Base-by-base conservation (phyloP, 1,140 invertebrate genomes). In the Danaus melanippus region DNA sequence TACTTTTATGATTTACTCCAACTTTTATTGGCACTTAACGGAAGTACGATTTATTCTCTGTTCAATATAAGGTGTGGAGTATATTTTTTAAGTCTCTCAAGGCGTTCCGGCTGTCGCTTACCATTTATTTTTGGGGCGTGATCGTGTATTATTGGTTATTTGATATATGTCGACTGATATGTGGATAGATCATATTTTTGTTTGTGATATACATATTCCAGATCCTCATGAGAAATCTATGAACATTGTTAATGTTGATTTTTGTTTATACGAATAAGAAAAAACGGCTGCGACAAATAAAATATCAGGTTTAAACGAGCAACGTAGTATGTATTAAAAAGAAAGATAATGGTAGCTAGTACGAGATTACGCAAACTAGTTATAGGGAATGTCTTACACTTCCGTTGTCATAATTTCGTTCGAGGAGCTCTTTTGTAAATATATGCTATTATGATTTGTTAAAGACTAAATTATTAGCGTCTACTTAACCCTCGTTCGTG, bases 11-110 rank as follows among this genome's bases (percentile, higher is more conserved):
- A 86, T 86, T 86, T 86, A 86, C 81, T 86, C 66, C 75, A 80
- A 86, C 75, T 86, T 86, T 86, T 86, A 86, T 86, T 86, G 83
- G 83, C 83, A 83, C 83, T 86, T 86, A 86, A 78, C 81, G 76
- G 75, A 80, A 83, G 79, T 86, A 80, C 78, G 79, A 86, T 86
- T 84, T 86, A 84, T 86, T 82, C 74, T 66, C 70, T 69, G 77
- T 82, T 81, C 77, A 82, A 86, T 86, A 84, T 83, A 79, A 79
- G 76, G 74, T 77, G 70, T 64, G 15, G 70, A 77, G 75, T 80
- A 75, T 84, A 85, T 83, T 85, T 76, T 78, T 74, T 55, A 63
- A 74, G 67, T 76, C 67, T 62, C 68, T 67, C 51, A 73, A 69
- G 73, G 66, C 66, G 66, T 58, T 71, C 71, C 69, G 71, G 54